A percentile compares a stretch with the other conserved stretches of the same genome.
Conservation (phyloP, 2,113 vertebrate genomes). For the Fulica atra region DNA sequence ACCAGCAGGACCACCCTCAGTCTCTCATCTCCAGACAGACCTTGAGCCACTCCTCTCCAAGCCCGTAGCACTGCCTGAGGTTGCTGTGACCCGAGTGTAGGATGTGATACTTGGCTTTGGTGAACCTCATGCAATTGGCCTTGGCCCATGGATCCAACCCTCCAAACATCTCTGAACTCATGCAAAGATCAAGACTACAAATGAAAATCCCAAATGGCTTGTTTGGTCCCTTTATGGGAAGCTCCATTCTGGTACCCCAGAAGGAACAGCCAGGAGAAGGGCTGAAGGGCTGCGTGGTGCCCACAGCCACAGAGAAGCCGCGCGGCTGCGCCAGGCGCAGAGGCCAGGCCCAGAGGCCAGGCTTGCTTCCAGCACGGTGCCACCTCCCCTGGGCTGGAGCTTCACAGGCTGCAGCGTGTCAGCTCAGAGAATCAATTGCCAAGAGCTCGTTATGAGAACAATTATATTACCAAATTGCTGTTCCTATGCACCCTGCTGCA, state of each 20-base stretch:
- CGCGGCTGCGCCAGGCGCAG: background rate
- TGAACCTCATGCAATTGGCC: too few species aligned
- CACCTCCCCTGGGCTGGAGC: fast-evolving
- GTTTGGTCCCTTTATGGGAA: fast-evolving
- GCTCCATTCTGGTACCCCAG: background rate
- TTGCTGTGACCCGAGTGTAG: too few species aligned
- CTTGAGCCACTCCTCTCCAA: too few species aligned
- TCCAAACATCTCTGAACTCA: background rate
- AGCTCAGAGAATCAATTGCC: background rate
- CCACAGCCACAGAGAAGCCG: background rate
- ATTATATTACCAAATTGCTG: background rate
- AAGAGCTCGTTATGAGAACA: background rate
- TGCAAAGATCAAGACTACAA: background rate
- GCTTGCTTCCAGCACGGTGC: background rate
- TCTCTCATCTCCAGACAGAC: too few species aligned
- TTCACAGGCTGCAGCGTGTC: background rate
- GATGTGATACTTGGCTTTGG: too few species aligned
- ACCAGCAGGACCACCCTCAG: too few species aligned
- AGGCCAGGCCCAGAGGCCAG: background rate
- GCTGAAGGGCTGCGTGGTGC: background rate
- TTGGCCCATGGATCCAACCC: too few species aligned
- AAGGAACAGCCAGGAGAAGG: background rate
- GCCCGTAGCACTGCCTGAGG: too few species aligned
- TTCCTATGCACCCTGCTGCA: background rate
- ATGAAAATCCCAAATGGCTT: background rate